Evolutionary conservation across 1,140 invertebrate species (phyloP).

Genomic region (Calosoma granatense): DNA sequence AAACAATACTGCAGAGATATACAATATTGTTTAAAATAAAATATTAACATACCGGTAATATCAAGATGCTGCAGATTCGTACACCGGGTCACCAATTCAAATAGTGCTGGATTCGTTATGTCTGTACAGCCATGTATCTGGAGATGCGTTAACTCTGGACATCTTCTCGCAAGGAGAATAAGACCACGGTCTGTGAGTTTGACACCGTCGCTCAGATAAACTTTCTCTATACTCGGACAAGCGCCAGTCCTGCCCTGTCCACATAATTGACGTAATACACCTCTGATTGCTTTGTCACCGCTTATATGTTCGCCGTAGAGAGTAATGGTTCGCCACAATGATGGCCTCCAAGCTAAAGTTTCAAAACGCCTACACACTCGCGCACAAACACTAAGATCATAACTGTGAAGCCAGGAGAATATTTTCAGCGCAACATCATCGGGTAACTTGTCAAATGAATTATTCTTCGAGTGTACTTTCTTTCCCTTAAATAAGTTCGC

Average conservation of each 20-base stretch:
- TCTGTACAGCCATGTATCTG: conserved; percentile 57
- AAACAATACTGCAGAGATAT: too few relatives aligned
- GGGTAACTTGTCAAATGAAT: conserved; percentile 41
- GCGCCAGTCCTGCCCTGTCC: conserved; percentile 44
- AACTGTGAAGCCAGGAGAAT: conserved; percentile 64
- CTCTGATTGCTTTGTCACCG: conserved; percentile 58
- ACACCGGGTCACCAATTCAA: conserved; percentile 53
- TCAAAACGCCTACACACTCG: conserved; percentile 75
- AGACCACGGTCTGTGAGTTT: conserved; percentile 67
- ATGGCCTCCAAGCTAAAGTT: conserved; percentile 68
- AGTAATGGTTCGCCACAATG: conserved; percentile 60
- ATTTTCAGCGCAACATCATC: conserved; percentile 49
- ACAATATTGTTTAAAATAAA: too few relatives aligned
- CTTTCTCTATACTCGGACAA: conserved; percentile 49
- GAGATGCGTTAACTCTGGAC: conserved; percentile 61
- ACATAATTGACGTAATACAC: conserved; percentile 48
- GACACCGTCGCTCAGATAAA: conserved; percentile 61
- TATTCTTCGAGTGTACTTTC: conserved; percentile 26
- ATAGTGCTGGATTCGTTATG: conserved; percentile 56
- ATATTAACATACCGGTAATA: conserved; percentile 49
- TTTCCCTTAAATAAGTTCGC: conserved; percentile 15
- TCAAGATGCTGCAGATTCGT: conserved; percentile 62
- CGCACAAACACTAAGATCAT: conserved; percentile 66
- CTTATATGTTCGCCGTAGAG: conserved; percentile 52
- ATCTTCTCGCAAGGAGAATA: conserved; percentile 52